phyloP scores from a whole-genome alignment of 2,888 invertebrate species.

The Thymelicus lineola region DNA sequence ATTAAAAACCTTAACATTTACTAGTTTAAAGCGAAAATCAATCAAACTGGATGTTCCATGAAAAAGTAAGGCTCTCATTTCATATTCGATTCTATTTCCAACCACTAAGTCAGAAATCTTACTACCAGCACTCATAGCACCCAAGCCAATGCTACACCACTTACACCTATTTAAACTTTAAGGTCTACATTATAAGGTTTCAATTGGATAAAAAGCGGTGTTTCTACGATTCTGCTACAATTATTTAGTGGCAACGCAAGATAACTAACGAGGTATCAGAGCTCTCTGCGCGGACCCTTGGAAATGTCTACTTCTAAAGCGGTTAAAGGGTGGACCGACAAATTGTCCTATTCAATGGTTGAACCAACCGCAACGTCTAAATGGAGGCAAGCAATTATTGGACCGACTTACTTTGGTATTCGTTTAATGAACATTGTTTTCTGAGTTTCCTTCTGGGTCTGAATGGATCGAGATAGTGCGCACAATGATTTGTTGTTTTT shows the following conservation, averaged over 20 bases:
- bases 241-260: slow-evolving; percentile 74
- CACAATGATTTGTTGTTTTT: slow-evolving; percentile 64
- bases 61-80: slow-evolving; percentile 51
- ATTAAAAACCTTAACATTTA: slow-evolving; percentile 48
- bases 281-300: slow-evolving; percentile 69
- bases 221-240: slow-evolving; percentile 67
- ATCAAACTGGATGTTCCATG: slow-evolving; percentile 39
- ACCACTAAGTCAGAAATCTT: slow-evolving; percentile 60
- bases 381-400: slow-evolving; percentile 67
- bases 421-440: slow-evolving; percentile 83
- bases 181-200: slow-evolving; percentile 41
- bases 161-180: slow-evolving; percentile 48
- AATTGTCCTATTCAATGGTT: slow-evolving; percentile 78
- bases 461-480: slow-evolving; percentile 69
- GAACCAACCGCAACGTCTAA: slow-evolving; percentile 57
- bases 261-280: slow-evolving; percentile 81
- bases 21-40: slow-evolving; percentile 48
- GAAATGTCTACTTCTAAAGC: slow-evolving; percentile 68
- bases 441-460: slow-evolving; percentile 58
- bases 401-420: slow-evolving; percentile 72
- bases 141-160: slow-evolving; percentile 38
- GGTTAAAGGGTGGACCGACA: slow-evolving; percentile 74
- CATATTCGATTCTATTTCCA: slow-evolving; percentile 63
- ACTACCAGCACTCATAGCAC: slow-evolving; percentile 45
- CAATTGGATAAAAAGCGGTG: slow-evolving; percentile 39